A percentile compares a stretch with the other conserved stretches of the same genome.
Conservation (phyloP, 2,113 vertebrate genomes). For the Halcyon senegalensis region DNA sequence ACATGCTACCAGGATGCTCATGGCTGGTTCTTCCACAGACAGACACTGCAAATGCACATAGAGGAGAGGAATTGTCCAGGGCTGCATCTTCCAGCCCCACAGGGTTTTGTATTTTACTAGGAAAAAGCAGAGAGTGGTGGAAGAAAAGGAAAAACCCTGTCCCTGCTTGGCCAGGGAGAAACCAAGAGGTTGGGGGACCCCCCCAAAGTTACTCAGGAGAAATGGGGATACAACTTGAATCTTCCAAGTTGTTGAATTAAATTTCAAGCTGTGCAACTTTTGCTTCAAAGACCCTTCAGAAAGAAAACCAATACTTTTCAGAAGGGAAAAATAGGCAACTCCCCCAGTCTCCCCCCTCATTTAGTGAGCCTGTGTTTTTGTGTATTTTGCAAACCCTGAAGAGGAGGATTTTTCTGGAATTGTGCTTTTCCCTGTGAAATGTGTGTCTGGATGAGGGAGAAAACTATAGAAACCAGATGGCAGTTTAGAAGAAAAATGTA, state of each 20-base stretch:
- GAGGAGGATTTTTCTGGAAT: neutral
- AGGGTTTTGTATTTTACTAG: neutral
- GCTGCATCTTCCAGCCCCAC: neutral
- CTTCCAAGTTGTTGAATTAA: neutral
- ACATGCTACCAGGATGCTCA: neutral
- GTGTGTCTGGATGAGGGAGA: neutral
- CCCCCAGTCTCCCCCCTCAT: accelerated
- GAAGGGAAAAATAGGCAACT: neutral
- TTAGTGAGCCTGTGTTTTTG: neutral
- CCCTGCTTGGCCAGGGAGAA: neutral
- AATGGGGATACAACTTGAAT: neutral
- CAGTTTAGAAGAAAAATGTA: neutral
- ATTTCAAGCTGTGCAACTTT: neutral
- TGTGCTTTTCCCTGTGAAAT: neutral
- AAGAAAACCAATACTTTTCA: neutral
- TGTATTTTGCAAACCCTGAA: neutral
- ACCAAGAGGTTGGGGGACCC: neutral
- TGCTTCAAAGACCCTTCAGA: neutral
- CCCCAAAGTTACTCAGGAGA: neutral
- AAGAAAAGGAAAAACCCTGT: neutral
- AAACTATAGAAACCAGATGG: neutral
- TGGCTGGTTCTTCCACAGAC: neutral
- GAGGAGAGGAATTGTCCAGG: neutral
- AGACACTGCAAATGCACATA: neutral
- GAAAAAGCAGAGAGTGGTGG: neutral